Percentiles rank a stretch among this genome's conserved stretches.
These are phyloP conservation scores for Palythoa heliodiscus DNA, from an alignment of 92 coral and sea anemone genomes.

Conservation along the genomic window DNA sequence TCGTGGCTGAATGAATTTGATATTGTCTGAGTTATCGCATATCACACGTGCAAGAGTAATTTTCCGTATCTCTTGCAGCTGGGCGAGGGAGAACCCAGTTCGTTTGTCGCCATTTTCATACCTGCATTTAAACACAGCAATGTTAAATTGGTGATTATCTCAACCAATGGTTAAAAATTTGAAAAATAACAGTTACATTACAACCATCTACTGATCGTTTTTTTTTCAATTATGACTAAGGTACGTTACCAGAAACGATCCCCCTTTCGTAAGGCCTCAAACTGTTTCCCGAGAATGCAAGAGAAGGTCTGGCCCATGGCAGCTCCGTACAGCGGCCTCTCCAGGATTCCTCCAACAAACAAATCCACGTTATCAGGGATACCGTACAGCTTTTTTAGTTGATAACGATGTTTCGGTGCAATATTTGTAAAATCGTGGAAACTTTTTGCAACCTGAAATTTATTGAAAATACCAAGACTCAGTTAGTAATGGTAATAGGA, in stretches of 20 bases:
- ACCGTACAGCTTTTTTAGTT: slow-evolving; percentile 17
- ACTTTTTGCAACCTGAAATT: neutral
- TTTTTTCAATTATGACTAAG: too few species aligned
- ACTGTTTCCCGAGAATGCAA: slow-evolving; percentile 34
- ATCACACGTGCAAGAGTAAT: slow-evolving; percentile 35
- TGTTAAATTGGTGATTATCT: too few species aligned
- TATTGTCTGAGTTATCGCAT: slow-evolving; percentile 32
- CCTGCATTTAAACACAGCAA: neutral
- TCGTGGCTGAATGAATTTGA: slow-evolving; percentile 26
- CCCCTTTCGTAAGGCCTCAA: slow-evolving; percentile 18
- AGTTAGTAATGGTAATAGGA: too few species aligned
- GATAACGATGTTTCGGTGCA: neutral
- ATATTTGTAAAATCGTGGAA: slow-evolving; percentile 2
- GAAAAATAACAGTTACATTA: too few species aligned
- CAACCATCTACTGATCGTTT: too few species aligned
- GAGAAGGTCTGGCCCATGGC: slow-evolving; percentile 30
- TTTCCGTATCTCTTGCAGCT: slow-evolving; percentile 32
- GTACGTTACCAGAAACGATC: slow-evolving; percentile 35
- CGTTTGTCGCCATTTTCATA: slow-evolving; percentile 16
- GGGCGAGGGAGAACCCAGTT: slow-evolving; percentile 7
- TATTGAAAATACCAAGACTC: neutral
- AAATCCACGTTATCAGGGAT: slow-evolving; percentile 19
- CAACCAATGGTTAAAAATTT: too few species aligned
- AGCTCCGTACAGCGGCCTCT: neutral
- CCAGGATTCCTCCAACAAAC: slow-evolving; percentile 32